A percentile compares a stretch with the other conserved stretches of the same genome.
phyloP scores from a whole-genome alignment of 2,888 invertebrate species.

The Neria commutata region DNA sequence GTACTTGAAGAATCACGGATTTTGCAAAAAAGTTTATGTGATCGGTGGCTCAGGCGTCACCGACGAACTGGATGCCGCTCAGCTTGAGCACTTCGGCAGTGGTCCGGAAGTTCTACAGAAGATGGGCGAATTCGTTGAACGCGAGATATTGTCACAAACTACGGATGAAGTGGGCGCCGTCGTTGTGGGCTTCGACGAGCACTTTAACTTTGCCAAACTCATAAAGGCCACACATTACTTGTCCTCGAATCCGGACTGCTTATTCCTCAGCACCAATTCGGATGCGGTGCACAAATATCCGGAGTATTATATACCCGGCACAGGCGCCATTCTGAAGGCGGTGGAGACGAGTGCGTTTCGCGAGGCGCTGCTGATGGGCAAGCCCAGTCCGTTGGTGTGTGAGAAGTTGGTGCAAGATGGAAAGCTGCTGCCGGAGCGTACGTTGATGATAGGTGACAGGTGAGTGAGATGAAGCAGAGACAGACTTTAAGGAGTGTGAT shows the following conservation, averaged over 20 bases:
- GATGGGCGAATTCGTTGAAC: constrained; percentile 61
- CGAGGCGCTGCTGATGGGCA: constrained; percentile 83
- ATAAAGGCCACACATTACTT: constrained; percentile 89
- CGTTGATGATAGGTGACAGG: constrained; percentile 64
- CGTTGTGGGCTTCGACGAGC: constrained; percentile 91
- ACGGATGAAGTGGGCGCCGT: constrained; percentile 82
- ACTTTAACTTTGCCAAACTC: constrained; percentile 89
- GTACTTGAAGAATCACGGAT: constrained; percentile 75
- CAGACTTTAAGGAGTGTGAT: neutral
- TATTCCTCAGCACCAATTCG: constrained; percentile 91
- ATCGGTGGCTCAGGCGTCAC: constrained; percentile 82
- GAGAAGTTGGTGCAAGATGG: constrained; percentile 73
- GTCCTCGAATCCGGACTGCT: constrained; percentile 69
- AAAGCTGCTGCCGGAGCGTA: constrained; percentile 77
- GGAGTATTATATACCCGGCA: constrained; percentile 77
- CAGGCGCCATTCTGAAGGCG: constrained; percentile 84
- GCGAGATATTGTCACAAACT: constrained; percentile 69
- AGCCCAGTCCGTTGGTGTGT: constrained; percentile 83
- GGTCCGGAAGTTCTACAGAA: constrained; percentile 74
- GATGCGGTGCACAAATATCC: constrained; percentile 83
- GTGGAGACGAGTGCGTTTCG: constrained; percentile 83
- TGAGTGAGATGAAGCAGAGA: constrained; percentile 30
- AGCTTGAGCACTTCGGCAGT: constrained; percentile 74
- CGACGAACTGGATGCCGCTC: constrained; percentile 79
- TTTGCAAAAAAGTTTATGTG: constrained; percentile 80